phyloP scores from a whole-genome alignment of 2,113 vertebrate genomes.

The Echinops telfairi region DNA sequence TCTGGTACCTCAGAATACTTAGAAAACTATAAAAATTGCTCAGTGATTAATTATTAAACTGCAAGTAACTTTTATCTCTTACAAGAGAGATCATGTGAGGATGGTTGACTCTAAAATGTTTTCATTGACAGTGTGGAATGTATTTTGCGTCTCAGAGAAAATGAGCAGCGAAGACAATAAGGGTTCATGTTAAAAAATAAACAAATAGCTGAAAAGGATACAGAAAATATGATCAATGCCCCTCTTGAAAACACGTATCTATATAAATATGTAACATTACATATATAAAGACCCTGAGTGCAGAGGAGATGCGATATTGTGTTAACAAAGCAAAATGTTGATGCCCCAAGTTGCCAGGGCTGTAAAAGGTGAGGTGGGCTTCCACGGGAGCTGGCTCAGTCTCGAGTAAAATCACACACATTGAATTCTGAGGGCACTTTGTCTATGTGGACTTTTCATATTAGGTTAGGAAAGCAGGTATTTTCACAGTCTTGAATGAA shows the following conservation, averaged over 20 bases:
- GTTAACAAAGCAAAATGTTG: neutral
- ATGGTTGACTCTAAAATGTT: neutral
- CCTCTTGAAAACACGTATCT: neutral
- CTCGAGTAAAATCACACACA: slow-evolving; percentile 5
- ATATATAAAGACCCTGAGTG: neutral
- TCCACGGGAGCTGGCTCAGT: neutral
- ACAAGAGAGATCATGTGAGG: neutral
- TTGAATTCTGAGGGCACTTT: neutral
- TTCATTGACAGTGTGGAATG: neutral
- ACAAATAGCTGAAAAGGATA: neutral
- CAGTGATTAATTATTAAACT: slow-evolving; percentile 26
- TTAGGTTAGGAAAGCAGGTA: slow-evolving; percentile 38
- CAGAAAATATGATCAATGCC: neutral
- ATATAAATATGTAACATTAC: neutral
- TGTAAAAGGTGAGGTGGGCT: neutral
- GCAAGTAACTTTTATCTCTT: neutral
- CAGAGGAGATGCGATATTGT: neutral
- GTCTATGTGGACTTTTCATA: neutral
- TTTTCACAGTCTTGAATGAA: slow-evolving; percentile 62
- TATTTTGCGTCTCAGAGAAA: neutral
- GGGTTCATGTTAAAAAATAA: neutral
- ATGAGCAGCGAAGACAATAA: neutral
- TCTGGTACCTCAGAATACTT: neutral
- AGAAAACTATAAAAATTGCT: neutral
- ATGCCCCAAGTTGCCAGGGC: neutral